Conservation (phyloP, 2,113 vertebrate species). For the Ophthalmolycus amberensis region DNA sequence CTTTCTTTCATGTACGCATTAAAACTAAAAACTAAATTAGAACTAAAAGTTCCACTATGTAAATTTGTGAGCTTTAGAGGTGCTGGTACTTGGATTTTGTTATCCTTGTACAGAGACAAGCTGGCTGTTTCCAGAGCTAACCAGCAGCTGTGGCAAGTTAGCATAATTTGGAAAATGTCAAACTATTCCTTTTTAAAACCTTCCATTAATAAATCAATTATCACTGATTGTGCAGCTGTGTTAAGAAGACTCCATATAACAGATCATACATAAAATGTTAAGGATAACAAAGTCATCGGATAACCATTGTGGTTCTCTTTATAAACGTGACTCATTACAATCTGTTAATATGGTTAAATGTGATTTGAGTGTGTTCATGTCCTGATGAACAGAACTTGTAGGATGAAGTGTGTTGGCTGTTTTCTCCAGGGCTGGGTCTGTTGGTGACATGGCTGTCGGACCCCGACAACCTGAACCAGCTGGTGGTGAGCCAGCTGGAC, state of each 20-base stretch:
- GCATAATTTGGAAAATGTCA: too few relatives aligned
- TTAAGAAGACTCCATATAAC: neutral
- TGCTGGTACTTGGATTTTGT: too few relatives aligned
- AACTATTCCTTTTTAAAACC: too few relatives aligned
- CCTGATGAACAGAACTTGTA: neutral
- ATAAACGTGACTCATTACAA: neutral
- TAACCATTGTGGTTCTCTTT: neutral
- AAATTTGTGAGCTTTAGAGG: too few relatives aligned
- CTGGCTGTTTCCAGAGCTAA: too few relatives aligned
- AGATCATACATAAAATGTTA: neutral
- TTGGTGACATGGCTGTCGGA: slow-evolving; percentile 83
- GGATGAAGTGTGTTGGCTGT: slow-evolving; percentile 6
- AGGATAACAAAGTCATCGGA: neutral
- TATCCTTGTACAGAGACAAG: too few relatives aligned
- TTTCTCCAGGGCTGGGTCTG: slow-evolving; percentile 66
- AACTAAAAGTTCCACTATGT: too few relatives aligned
- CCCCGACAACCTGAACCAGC: slow-evolving; percentile 84
- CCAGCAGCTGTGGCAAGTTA: too few relatives aligned
- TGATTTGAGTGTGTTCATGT: neutral
- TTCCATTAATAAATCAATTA: neutral
- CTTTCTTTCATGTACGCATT: too few relatives aligned
- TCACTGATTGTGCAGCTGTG: neutral
- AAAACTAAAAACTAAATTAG: too few relatives aligned
- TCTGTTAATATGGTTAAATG: neutral
- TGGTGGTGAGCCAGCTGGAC: slow-evolving; percentile 81